Percentiles rank a stretch among this genome's conserved stretches.
Evolutionary conservation across 1,140 invertebrate species (phyloP).

Genomic region (Doryteuthis pealeii): DNA sequence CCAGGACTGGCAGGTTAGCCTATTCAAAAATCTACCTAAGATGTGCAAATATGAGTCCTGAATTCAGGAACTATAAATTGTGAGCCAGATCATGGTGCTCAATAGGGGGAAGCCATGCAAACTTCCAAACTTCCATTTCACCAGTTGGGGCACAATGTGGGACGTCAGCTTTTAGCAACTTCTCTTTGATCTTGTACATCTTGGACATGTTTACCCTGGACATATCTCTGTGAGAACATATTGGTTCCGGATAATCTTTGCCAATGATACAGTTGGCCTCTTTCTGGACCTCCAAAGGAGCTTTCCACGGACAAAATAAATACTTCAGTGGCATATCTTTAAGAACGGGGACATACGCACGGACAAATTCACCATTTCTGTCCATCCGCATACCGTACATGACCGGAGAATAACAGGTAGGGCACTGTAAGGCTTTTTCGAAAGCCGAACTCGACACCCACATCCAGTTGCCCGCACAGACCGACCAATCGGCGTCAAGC

Average conservation of each 20-base stretch:
- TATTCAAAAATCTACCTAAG: too few relatives aligned
- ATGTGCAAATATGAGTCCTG: too few relatives aligned
- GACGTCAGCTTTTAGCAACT: constrained; percentile 19
- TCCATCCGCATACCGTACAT: constrained; percentile 72
- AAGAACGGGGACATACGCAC: constrained; percentile 61
- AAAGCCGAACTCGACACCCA: constrained; percentile 77
- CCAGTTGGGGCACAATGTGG: constrained; percentile 45
- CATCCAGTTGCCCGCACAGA: constrained; percentile 80
- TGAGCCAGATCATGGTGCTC: background rate
- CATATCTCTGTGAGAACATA: constrained; percentile 58
- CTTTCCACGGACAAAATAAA: constrained; percentile 64
- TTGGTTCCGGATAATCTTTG: constrained; percentile 60
- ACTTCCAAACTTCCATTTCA: constrained; percentile 34
- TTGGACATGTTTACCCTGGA: constrained; percentile 49
- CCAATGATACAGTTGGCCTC: constrained; percentile 61
- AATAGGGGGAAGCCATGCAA: constrained; percentile 38
- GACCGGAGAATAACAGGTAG: constrained; percentile 70
- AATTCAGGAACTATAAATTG: background rate
- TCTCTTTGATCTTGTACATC: constrained; percentile 44
- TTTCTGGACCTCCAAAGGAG: constrained; percentile 58
- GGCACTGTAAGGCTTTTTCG: constrained; percentile 66
- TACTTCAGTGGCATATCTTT: constrained; percentile 59
- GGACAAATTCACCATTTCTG: constrained; percentile 71
- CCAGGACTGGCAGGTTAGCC: too few relatives aligned
- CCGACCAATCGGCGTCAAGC: constrained; percentile 74